Conservation (phyloP, 2,888 invertebrate species). For the Ormyrus labotus region DNA sequence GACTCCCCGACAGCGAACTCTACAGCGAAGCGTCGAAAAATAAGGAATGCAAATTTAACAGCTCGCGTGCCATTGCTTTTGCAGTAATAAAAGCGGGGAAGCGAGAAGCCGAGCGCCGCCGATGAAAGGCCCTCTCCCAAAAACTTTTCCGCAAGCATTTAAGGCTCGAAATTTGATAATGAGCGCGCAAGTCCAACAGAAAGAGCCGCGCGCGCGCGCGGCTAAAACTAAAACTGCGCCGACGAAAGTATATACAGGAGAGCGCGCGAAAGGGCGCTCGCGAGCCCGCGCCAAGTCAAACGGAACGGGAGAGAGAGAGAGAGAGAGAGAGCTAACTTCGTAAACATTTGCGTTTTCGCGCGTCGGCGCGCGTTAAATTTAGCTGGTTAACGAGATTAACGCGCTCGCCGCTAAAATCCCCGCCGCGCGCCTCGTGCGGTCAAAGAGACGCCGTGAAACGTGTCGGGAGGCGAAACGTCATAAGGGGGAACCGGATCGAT, state of each 20-base stretch:
- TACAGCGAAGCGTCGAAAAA: constrained; percentile 8
- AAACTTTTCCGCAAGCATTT: constrained; percentile 26
- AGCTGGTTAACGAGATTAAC: constrained; percentile 39
- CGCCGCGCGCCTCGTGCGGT: no score
- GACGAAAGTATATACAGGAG: background rate
- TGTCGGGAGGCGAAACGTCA: no score
- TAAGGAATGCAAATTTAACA: constrained; percentile 11
- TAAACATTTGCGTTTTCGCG: constrained; percentile 48
- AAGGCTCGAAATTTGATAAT: constrained; percentile 49
- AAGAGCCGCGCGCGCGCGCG: background rate
- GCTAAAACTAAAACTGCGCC: background rate
- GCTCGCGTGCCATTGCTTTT: background rate
- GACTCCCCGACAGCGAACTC: no score
- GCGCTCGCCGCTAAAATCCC: constrained; percentile 5
- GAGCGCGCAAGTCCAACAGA: constrained; percentile 34
- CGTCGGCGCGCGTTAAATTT: background rate
- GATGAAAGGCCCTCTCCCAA: background rate
- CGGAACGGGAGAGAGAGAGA: constrained; percentile 28
- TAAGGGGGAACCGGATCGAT: no score
- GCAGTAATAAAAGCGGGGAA: background rate
- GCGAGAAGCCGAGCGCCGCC: constrained; percentile 3
- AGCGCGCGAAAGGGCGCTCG: constrained; percentile 22
- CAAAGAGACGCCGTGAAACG: no score
- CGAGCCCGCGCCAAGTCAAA: constrained; percentile 44
- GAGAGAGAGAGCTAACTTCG: constrained; percentile 33